phyloP scores from a whole-genome alignment of 2,888 invertebrate species.

The Macrophya alboannulata region DNA sequence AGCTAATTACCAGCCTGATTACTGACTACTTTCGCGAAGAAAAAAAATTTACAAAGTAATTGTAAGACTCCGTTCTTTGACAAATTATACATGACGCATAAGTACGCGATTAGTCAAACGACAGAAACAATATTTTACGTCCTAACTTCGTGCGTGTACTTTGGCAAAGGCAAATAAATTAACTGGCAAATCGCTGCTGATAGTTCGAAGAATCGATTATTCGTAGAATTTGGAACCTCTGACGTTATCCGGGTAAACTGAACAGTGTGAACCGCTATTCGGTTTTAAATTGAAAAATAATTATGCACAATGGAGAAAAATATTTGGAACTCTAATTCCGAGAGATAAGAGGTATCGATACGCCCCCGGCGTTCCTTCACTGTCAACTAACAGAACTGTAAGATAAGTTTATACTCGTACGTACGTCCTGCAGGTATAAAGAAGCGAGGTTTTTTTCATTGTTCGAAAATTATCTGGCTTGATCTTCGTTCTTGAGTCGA shows the following conservation, averaged over 20 bases:
- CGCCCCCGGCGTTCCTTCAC: conserved; percentile 6
- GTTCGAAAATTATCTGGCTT: conserved; percentile 17
- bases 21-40: neutral
- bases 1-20: conserved; percentile 73
- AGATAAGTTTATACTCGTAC: neutral
- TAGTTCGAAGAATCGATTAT: neutral
- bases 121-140: conserved; percentile 14
- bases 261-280: neutral
- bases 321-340: neutral
- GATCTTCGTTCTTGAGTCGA: conserved; percentile 42
- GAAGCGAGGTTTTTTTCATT: conserved; percentile 22
- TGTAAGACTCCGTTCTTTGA: neutral
- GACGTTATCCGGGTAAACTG: neutral
- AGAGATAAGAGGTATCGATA: conserved; percentile 3
- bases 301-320: neutral
- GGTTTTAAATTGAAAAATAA: neutral
- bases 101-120: conserved; percentile 9
- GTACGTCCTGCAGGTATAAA: neutral
- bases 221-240: neutral
- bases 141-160: neutral
- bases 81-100: neutral
- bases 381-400: neutral
- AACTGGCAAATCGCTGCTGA: neutral
- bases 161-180: conserved; percentile 4
- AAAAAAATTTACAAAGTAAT: neutral